phyloP scores from a whole-genome alignment of 2,797 vertebrate species.

The Sarcoramphus papa region DNA sequence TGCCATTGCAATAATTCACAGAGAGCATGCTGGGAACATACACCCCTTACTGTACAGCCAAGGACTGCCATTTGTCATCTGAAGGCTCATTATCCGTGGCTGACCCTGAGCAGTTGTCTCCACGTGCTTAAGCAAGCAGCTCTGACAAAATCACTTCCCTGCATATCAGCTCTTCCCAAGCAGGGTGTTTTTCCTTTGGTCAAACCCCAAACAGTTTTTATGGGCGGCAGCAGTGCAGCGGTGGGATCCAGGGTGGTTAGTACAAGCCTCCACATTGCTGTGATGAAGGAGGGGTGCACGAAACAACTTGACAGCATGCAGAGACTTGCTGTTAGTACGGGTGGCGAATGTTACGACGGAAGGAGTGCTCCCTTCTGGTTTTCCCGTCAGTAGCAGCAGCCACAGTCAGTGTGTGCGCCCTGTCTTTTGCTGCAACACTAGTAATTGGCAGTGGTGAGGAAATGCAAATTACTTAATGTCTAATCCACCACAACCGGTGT shows the following conservation, averaged over 20 bases:
- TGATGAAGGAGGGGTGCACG: neutral
- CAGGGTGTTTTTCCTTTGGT: neutral
- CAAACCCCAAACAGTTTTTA: neutral
- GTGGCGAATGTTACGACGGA: neutral
- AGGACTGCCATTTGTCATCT: conserved; percentile 52
- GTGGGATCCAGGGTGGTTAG: neutral
- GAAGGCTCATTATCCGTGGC: conserved; percentile 2
- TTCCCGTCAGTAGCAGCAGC: neutral
- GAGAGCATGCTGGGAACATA: conserved; percentile 31
- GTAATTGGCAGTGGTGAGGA: neutral
- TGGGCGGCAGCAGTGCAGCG: neutral
- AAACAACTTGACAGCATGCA: neutral
- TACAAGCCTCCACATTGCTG: neutral
- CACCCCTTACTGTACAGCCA: conserved; percentile 26
- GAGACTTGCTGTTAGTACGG: neutral
- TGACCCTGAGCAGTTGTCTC: conserved; percentile 33
- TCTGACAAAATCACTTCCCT: conserved; percentile 7
- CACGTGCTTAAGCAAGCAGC: neutral
- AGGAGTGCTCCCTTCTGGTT: conserved; percentile 20
- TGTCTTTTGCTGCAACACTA: neutral
- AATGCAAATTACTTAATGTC: conserved; percentile 6
- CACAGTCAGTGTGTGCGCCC: neutral
- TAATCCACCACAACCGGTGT: neutral
- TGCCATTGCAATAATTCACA: conserved; percentile 54
- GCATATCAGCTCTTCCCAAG: neutral